These are phyloP conservation scores for Passer domesticus DNA, from an alignment of 2,113 vertebrate species.

Conservation along the genomic window DNA sequence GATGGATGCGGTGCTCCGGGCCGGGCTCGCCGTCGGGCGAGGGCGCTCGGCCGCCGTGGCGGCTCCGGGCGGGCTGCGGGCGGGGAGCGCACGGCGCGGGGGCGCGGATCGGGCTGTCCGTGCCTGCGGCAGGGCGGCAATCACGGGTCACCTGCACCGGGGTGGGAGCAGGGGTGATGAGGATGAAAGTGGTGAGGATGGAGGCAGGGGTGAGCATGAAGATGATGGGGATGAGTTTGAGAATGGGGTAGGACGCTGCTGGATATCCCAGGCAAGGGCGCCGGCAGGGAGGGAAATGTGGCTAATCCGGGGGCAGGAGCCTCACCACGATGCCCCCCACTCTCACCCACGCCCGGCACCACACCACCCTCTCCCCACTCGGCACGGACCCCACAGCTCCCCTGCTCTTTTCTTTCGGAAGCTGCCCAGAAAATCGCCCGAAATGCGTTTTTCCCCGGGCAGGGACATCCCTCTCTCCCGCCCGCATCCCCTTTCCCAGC, in stretches of 20 bases:
- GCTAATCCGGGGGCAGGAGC: rapidly evolving
- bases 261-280: not conserved
- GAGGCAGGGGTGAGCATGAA: not conserved
- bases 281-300: rapidly evolving
- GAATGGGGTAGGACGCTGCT: too few species aligned
- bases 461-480: not conserved
- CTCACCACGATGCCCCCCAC: not conserved
- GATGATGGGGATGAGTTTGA: not conserved
- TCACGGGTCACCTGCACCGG: not conserved
- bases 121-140: not conserved
- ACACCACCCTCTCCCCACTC: not conserved
- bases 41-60: not conserved
- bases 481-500: not conserved
- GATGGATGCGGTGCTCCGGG: too few species aligned
- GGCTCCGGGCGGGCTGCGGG: not conserved
- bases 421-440: not conserved
- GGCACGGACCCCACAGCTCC: not conserved
- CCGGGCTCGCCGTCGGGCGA: rapidly evolving
- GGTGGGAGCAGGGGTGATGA: not conserved
- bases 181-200: not conserved
- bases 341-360: rapidly evolving
- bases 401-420: rapidly evolving
- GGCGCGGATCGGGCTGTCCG: not conserved
- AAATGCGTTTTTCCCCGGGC: not conserved
- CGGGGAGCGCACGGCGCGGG: not conserved